phyloP scores from a whole-genome alignment of 2,797 vertebrate genomes.

The Onychomys torridus region DNA sequence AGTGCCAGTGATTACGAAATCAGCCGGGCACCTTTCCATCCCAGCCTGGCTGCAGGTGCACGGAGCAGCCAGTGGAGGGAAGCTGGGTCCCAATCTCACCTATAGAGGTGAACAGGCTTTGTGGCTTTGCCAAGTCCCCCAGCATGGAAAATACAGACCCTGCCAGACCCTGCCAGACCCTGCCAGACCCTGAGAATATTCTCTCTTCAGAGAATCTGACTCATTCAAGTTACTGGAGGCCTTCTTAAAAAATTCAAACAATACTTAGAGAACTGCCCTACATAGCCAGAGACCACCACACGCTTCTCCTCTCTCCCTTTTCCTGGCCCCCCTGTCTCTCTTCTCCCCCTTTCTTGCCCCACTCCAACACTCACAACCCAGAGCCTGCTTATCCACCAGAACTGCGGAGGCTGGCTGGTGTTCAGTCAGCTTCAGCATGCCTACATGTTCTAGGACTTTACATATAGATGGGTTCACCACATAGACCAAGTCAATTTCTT shows the following conservation, averaged over 20 bases:
- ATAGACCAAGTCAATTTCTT: neutral
- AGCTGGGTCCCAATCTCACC: neutral
- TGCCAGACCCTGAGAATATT: neutral
- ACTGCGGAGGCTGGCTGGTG: neutral
- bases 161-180: neutral
- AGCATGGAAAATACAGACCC: neutral
- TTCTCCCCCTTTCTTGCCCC: neutral
- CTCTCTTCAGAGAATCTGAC: neutral
- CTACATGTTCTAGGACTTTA: neutral
- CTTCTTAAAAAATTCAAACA: neutral
- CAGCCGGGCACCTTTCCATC: neutral
- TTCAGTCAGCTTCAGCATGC: neutral
- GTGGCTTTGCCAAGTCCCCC: neutral
- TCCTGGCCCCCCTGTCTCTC: neutral
- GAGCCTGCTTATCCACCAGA: neutral
- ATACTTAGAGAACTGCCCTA: neutral
- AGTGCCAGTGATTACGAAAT: neutral
- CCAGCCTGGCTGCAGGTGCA: neutral
- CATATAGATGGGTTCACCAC: neutral
- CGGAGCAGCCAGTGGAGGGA: neutral
- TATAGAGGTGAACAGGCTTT: neutral
- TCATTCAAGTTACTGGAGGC: neutral
- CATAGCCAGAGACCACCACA: neutral
- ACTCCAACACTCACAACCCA: neutral
- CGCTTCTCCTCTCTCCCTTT: neutral